These are phyloP conservation scores for Epiblema foenella DNA, from an alignment of 2,888 invertebrate species.

Conservation along the genomic window DNA sequence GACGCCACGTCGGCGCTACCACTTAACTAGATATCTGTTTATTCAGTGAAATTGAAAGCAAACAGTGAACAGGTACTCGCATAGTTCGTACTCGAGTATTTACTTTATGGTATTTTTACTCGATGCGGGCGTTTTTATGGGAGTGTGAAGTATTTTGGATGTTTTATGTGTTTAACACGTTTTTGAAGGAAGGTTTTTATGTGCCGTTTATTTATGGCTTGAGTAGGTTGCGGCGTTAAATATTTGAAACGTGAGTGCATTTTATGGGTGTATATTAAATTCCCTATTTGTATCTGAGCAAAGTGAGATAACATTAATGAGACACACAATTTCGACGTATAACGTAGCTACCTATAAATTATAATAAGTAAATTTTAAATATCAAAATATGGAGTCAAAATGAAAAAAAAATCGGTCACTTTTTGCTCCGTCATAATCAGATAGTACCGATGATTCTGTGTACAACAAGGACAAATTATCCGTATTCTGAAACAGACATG, in stretches of 20 bases:
- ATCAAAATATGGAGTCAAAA: too few relatives aligned
- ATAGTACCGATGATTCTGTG: too few relatives aligned
- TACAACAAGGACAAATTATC: too few relatives aligned
- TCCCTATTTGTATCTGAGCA: background rate
- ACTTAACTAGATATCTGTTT: conserved; percentile 55
- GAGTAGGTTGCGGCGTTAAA: conserved; percentile 10
- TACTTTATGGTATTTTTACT: conserved; percentile 42
- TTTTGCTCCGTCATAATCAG: too few relatives aligned
- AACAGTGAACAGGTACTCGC: conserved; percentile 40
- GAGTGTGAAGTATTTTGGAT: conserved; percentile 35
- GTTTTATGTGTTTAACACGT: conserved; percentile 34
- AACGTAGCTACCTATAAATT: too few relatives aligned
- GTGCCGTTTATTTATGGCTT: conserved; percentile 28
- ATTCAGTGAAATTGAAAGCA: conserved; percentile 44
- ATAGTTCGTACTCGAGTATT: conserved; percentile 39
- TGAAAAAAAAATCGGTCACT: too few relatives aligned
- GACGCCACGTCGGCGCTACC: conserved; percentile 51
- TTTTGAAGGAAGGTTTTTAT: conserved; percentile 23
- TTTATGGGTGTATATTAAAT: conserved; percentile 8
- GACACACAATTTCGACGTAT: too few relatives aligned
- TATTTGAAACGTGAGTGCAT: conserved; percentile 19
- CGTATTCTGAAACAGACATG: too few relatives aligned
- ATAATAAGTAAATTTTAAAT: too few relatives aligned
- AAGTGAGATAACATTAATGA: background rate
- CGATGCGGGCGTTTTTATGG: conserved; percentile 30